Evolutionary conservation across 2,888 invertebrate species (phyloP), one percentile per base, ranked within the genome.

Genomic region (Mayetiola destructor): DNA sequence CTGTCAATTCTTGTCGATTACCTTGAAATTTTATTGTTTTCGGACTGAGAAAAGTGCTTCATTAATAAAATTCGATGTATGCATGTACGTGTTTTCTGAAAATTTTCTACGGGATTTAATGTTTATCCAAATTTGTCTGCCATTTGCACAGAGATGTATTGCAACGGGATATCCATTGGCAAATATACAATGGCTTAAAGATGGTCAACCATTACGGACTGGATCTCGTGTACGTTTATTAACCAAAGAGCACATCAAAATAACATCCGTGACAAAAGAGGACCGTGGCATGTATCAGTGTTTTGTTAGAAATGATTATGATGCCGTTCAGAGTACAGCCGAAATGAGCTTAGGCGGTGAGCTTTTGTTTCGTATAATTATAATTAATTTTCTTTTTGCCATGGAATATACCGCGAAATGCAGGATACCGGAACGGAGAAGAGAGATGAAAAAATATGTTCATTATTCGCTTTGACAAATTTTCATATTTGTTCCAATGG

Each of bases 251-350:
- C 73, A 75, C 60, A 73, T 79, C 60, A 74, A 75, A 63, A 79
- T 84, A 65, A 79, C 76, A 60, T 79, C 79, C 55, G 73, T 90
- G 37, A 81, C 82, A 57, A 82, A 84, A 62, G 84, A 85, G 60
- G 91, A 93, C 68, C 81, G 85, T 63, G 93, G 92, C 30, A 85
- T 91, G 80, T 93, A 90, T 71, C 93, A 93, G 68, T 94, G 93
- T 69, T 81, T 91, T 64, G 86, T 85, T 6, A 83, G 82, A 67
- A 89, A 88, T 66, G 82, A 85, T 59, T 80, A 83, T 67, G 89
- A 89, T 66, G 85, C 87, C 65, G 82, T 83, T 1, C 89, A 89
- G 68, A 86, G 85, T 9, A 80, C 82, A 1, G 82, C 87, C 1
- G 88, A 91, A 68, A 75, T 88, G 52, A 76, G 84, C 63, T 77